Evolutionary conservation across 2,797 vertebrate species (phyloP).

Genomic region (Macropodus opercularis): DNA sequence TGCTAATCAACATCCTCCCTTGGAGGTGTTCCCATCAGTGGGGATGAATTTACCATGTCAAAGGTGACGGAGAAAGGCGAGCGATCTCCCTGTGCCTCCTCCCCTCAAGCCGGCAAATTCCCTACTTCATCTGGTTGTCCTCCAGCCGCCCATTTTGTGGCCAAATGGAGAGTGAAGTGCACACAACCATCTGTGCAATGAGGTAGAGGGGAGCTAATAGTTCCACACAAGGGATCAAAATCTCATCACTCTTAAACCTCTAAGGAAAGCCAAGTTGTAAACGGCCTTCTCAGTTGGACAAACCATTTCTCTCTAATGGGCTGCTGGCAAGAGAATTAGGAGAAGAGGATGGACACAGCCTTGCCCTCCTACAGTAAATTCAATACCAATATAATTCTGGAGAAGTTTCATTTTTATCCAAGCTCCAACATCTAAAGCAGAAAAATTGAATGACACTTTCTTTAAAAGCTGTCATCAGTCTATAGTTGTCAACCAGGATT

Average conservation of each 20-base stretch:
- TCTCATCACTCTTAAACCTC: conserved; percentile 63
- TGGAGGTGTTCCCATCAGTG: conserved; percentile 22
- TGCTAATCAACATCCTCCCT: conserved; percentile 29
- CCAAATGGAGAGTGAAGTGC: conserved; percentile 67
- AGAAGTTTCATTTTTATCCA: conserved; percentile 12
- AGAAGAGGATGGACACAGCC: conserved; percentile 5
- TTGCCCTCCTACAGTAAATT: conserved; percentile 19
- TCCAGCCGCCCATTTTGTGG: conserved; percentile 41
- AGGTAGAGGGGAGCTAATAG: conserved; percentile 52
- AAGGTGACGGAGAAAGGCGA: conserved; percentile 30
- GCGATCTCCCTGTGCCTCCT: conserved; percentile 21
- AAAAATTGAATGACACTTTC: conserved; percentile 32
- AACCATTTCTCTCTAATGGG: conserved; percentile 51
- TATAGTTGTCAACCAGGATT: background rate
- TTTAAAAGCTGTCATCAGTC: conserved; percentile 28
- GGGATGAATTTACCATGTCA: conserved; percentile 36
- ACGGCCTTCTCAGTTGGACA: conserved; percentile 36
- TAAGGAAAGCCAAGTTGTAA: conserved; percentile 47
- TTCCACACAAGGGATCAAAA: conserved; percentile 59
- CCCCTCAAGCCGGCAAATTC: conserved; percentile 23
- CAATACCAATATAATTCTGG: conserved; percentile 15
- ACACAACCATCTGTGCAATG: conserved; percentile 58
- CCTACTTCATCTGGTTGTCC: conserved; percentile 38
- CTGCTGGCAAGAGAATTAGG: conserved; percentile 27
- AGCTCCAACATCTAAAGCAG: conserved; percentile 24